phyloP scores from a whole-genome alignment of 2,113 vertebrate species.

The Antechinus flavipes region DNA sequence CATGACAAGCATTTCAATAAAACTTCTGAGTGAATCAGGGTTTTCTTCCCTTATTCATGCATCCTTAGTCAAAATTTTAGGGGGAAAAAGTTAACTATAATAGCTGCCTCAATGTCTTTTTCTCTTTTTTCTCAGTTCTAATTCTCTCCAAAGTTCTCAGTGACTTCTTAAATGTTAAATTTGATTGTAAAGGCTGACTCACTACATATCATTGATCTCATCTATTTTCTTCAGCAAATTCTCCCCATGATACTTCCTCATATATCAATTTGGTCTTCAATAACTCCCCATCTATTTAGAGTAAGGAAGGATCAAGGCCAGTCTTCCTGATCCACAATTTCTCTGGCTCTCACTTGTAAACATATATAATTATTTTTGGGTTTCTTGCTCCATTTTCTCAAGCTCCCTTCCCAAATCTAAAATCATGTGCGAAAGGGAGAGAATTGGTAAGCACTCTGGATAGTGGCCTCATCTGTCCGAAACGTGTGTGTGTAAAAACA shows the following conservation, averaged over 20 bases:
- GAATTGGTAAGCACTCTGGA: slow-evolving; percentile 38
- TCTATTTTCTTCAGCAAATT: no score
- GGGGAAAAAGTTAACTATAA: background rate
- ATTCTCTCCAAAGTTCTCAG: background rate
- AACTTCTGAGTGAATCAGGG: slow-evolving; percentile 33
- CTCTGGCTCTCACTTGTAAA: slow-evolving; percentile 51
- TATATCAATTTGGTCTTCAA: no score
- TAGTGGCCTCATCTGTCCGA: slow-evolving; percentile 69
- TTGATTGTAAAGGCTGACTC: no score
- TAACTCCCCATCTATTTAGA: slow-evolving; percentile 4
- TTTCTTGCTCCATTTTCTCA: slow-evolving; percentile 74
- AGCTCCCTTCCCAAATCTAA: slow-evolving; percentile 67
- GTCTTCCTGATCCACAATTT: slow-evolving; percentile 40
- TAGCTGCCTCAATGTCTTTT: background rate
- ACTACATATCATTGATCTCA: no score
- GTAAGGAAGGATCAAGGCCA: slow-evolving; percentile 61
- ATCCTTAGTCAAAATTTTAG: background rate
- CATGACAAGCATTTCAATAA: background rate
- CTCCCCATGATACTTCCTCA: no score
- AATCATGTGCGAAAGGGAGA: slow-evolving; percentile 61
- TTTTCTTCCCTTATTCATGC: slow-evolving; percentile 33
- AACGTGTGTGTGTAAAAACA: background rate
- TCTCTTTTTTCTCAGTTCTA: background rate
- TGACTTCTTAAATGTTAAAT: no score
- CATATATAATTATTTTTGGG: slow-evolving; percentile 67